phyloP scores from a whole-genome alignment of 2,888 invertebrate genomes.

The Lasioglossum leucozonium region DNA sequence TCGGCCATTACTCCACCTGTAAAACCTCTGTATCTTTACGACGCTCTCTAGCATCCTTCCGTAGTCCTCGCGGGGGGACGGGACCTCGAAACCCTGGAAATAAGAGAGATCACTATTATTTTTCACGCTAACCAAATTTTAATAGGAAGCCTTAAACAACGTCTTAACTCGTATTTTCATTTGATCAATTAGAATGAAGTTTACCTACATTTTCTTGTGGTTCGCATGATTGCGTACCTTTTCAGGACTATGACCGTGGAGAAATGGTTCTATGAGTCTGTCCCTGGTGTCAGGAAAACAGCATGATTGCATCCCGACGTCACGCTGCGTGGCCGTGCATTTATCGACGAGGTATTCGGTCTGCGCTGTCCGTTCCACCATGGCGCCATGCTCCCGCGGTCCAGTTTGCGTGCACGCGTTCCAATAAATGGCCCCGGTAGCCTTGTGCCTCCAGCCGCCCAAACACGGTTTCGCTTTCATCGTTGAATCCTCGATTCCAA shows the following conservation, averaged over 20 bases:
- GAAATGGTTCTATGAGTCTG: conserved; percentile 62
- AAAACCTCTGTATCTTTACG: conserved; percentile 78
- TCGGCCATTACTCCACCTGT: conserved; percentile 70
- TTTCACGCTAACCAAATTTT: neutral
- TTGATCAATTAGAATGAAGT: neutral
- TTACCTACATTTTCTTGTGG: too few species aligned
- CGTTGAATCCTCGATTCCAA: conserved; percentile 83
- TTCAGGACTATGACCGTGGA: neutral
- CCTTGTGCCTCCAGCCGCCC: conserved; percentile 89
- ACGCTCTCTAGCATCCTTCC: conserved; percentile 62
- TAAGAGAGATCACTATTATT: neutral
- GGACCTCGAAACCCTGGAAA: neutral
- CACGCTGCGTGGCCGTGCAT: conserved; percentile 53
- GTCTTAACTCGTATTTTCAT: neutral
- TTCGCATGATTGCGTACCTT: neutral
- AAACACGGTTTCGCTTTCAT: conserved; percentile 43
- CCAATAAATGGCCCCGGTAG: conserved; percentile 90
- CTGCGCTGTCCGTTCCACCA: conserved; percentile 85
- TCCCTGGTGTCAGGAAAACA: conserved; percentile 73
- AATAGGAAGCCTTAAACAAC: neutral
- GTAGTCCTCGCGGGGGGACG: neutral
- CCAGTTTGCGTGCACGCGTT: conserved; percentile 93
- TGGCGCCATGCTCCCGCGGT: conserved; percentile 10
- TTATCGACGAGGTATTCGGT: conserved; percentile 83
- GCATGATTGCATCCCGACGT: conserved; percentile 73